phyloP scores from a whole-genome alignment of 2,797 vertebrate species.

The Sarcophilus harrisii region DNA sequence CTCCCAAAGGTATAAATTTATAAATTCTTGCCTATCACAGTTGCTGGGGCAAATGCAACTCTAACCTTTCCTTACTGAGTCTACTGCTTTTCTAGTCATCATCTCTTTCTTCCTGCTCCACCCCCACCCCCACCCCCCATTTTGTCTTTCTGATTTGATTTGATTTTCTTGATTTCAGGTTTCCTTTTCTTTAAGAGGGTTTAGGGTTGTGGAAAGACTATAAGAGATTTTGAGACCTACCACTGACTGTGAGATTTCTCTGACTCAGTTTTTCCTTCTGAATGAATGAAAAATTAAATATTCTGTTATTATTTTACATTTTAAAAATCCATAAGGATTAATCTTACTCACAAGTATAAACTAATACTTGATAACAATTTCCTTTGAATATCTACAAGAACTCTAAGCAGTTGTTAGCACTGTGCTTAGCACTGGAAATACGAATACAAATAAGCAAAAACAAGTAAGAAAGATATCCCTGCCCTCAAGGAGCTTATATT shows the following conservation, averaged over 20 bases:
- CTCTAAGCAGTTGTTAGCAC: neutral
- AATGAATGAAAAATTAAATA: neutral
- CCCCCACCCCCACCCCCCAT: neutral
- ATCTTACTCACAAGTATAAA: neutral
- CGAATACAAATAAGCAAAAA: neutral
- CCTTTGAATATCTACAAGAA: neutral
- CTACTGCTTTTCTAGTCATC: neutral
- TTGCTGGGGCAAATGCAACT: neutral
- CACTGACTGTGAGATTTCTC: neutral
- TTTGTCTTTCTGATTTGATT: neutral
- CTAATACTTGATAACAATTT: neutral
- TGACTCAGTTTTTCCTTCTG: neutral
- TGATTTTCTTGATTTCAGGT: neutral
- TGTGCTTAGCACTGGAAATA: neutral
- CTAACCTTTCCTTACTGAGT: neutral
- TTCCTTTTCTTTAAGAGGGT: neutral
- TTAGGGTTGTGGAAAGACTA: neutral
- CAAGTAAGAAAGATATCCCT: neutral
- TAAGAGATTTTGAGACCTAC: neutral
- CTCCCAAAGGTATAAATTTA: neutral
- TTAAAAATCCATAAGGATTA: neutral
- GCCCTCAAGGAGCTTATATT: neutral
- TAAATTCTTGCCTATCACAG: constrained; percentile 1
- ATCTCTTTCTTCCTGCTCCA: constrained; percentile 3
- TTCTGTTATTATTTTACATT: neutral